Evolutionary conservation across 2,888 invertebrate genomes (phyloP).

Genomic region (Hybos culiciformis): DNA sequence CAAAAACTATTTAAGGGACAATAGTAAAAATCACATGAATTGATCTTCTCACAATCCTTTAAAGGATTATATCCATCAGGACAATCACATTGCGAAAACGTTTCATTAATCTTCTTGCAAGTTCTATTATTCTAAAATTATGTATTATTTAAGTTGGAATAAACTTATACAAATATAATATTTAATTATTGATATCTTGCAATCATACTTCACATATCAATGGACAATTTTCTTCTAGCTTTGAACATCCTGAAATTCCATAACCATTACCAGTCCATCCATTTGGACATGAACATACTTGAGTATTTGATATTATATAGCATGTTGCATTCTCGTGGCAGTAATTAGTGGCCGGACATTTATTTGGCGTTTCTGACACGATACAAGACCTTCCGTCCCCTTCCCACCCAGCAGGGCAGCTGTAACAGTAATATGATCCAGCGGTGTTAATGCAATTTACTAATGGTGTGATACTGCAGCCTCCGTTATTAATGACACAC

Average conservation of each 20-base stretch:
- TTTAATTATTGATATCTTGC: no score
- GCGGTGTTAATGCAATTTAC: conserved; percentile 80
- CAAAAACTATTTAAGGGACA: conserved; percentile 76
- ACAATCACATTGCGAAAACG: conserved; percentile 25
- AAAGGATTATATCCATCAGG: conserved; percentile 21
- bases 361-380: conserved; percentile 20
- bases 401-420: conserved; percentile 75
- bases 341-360: conserved; percentile 32
- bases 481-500: conserved; percentile 70
- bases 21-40: conserved; percentile 57
- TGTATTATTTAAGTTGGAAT: conserved; percentile 11
- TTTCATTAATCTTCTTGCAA: conserved; percentile 20
- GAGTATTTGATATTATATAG: conserved; percentile 48
- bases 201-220: conserved; percentile 38
- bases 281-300: conserved; percentile 61
- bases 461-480: conserved; percentile 67
- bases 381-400: conserved; percentile 70
- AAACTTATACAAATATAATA: neutral
- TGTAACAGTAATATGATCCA: conserved; percentile 76
- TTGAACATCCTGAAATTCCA: conserved; percentile 60
- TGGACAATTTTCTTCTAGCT: conserved; percentile 29
- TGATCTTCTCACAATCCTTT: conserved; percentile 26
- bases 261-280: conserved; percentile 74
- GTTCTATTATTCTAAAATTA: conserved; percentile 44
- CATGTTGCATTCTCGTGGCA: conserved; percentile 76